Evolutionary conservation across 2,113 vertebrate genomes (phyloP).

Genomic region (Cervus canadensis): DNA sequence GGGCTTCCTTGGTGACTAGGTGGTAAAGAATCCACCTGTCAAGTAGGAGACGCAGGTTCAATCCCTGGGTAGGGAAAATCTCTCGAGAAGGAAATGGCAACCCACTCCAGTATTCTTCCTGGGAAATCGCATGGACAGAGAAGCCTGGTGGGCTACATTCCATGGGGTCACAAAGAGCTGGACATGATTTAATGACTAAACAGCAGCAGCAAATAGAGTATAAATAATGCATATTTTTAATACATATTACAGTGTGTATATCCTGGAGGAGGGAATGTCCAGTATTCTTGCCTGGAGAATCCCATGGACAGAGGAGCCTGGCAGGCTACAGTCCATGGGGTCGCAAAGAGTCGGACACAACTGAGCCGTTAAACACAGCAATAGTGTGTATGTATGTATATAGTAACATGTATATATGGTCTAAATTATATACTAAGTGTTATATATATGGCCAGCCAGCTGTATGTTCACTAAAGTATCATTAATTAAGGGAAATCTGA

Average conservation of each 20-base stretch:
- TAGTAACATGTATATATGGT: neutral
- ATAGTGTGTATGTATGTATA: too few relatives aligned
- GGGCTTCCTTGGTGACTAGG: neutral
- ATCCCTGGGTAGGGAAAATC: neutral
- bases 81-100: neutral
- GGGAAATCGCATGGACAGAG: neutral
- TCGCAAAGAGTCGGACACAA: neutral
- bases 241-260: neutral
- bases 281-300: neutral
- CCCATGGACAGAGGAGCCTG: neutral
- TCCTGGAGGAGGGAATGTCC: neutral
- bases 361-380: neutral
- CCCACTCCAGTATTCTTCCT: neutral
- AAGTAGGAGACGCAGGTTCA: neutral
- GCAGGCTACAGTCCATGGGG: neutral
- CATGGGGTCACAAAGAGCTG: neutral
- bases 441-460: neutral
- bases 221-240: neutral
- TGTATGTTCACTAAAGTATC: neutral
- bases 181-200: neutral
- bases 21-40: neutral
- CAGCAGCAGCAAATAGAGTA: neutral
- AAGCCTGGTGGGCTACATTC: neutral
- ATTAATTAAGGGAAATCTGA: neutral
- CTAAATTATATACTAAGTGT: neutral